A percentile compares a stretch with the other conserved stretches of the same genome.
These are phyloP conservation scores for Drosophila novamexicana DNA, from an alignment of 1,140 invertebrate species.

Conservation along the genomic window DNA sequence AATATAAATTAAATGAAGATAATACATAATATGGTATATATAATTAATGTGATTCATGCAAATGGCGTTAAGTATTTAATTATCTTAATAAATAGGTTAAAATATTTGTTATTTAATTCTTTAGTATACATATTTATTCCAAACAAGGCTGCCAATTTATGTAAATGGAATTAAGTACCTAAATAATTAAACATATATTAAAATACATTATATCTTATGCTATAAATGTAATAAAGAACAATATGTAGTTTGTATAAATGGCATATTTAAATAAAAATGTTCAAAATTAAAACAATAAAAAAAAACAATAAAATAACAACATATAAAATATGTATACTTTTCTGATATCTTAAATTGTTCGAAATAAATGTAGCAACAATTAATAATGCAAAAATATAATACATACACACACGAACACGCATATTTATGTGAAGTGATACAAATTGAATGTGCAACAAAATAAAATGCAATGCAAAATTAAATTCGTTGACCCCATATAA, in stretches of 20 bases:
- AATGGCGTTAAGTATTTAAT: too few relatives aligned
- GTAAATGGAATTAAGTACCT: too few relatives aligned
- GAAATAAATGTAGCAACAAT: slow-evolving; percentile 7
- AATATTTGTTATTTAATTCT: too few relatives aligned
- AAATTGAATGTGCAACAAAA: slow-evolving; percentile 38
- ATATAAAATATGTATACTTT: background rate
- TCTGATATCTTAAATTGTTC: background rate
- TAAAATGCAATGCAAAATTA: slow-evolving; percentile 51
- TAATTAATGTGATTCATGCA: too few relatives aligned
- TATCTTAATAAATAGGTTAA: too few relatives aligned
- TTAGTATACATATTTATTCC: too few relatives aligned
- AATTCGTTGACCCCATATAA: slow-evolving; percentile 68
- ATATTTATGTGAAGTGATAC: slow-evolving; percentile 20
- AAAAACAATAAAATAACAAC: background rate
- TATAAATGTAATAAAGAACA: background rate
- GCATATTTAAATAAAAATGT: background rate
- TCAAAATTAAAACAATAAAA: background rate
- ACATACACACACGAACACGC: background rate
- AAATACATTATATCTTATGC: background rate
- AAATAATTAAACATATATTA: too few relatives aligned
- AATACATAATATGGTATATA: too few relatives aligned
- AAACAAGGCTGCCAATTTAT: too few relatives aligned
- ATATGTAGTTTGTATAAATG: background rate
- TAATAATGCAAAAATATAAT: slow-evolving; percentile 10
- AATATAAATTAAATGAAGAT: too few relatives aligned